Percentiles rank a stretch among this genome's conserved stretches.
Evolutionary conservation across 2,888 invertebrate genomes (phyloP).

Genomic region (Schizotus pectinicornis): DNA sequence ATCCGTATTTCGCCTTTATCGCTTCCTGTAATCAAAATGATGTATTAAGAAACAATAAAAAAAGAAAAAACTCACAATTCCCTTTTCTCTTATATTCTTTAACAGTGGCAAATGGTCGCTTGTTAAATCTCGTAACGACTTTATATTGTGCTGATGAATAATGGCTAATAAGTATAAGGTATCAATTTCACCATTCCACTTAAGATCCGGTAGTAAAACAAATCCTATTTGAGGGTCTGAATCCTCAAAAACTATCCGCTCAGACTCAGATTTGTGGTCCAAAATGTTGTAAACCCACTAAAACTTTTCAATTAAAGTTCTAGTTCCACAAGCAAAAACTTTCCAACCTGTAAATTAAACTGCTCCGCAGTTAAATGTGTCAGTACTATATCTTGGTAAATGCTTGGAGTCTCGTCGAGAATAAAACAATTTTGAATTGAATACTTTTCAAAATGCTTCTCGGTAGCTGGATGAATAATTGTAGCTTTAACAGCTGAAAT

Average conservation of each 20-base stretch:
- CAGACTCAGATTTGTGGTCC: slow-evolving; percentile 87
- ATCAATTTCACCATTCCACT: slow-evolving; percentile 89
- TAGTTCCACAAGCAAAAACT: too few relatives aligned
- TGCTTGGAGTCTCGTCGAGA: slow-evolving; percentile 81
- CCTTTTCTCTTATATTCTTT: slow-evolving; percentile 78
- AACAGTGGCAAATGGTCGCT: slow-evolving; percentile 79
- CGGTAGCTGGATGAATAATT: slow-evolving; percentile 91
- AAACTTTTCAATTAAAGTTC: slow-evolving; percentile 46
- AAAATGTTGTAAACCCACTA: slow-evolving; percentile 98
- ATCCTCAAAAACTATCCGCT: slow-evolving; percentile 86
- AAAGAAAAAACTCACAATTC: slow-evolving; percentile 64
- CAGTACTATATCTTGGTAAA: slow-evolving; percentile 80
- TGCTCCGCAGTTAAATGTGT: slow-evolving; percentile 76
- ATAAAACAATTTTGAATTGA: slow-evolving; percentile 74
- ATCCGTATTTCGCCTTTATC: slow-evolving; percentile 77
- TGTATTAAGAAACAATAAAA: background rate
- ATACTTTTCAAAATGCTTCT: slow-evolving; percentile 90
- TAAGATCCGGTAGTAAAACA: slow-evolving; percentile 89
- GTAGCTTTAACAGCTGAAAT: slow-evolving; percentile 83
- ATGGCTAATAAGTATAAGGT: slow-evolving; percentile 88
- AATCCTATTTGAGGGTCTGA: slow-evolving; percentile 81
- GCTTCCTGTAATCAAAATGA: slow-evolving; percentile 65
- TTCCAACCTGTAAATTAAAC: slow-evolving; percentile 77
- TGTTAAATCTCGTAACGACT: slow-evolving; percentile 85
- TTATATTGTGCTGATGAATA: slow-evolving; percentile 73